Evolutionary conservation across 2,888 invertebrate genomes (phyloP), one percentile per base, ranked within the genome.

Genomic region (Neoitamus cyanurus): DNA sequence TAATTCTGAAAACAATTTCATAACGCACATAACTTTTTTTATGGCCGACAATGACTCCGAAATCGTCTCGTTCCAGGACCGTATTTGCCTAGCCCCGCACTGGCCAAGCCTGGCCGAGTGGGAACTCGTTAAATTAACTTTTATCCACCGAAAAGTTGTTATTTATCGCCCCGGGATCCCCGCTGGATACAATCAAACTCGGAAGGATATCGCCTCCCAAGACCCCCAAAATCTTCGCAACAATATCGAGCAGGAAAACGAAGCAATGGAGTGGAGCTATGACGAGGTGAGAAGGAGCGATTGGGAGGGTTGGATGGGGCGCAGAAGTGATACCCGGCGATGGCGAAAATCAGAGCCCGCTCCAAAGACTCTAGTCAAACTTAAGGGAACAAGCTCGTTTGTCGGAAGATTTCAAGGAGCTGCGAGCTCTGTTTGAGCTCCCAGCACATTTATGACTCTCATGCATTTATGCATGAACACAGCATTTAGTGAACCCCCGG

Each of bases 101-200:
- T 34, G 46, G 72, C 11, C 31, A 28, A 5, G 11, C 69, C 20
- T 13, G 11, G 70, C 28, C 13, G 31, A 82, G 84, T 85, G 85
- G 85, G 84, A 78, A 73, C 78, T 84, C 83, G 85, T 85, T 77
- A 85, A 85, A 85, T 85, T 85, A 85, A 83, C 85, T 85, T 85
- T 85, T 85, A 85, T 85, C 70, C 70, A 73, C 85, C 83, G 83
- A 83, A 84, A 85, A 85, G 85, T 83, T 85, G 85, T 85, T 85
- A 85, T 85, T 85, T 85, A 85, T 84, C 69, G 84, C 78, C 83
- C 46, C 20, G 13, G 20, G 68, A 36, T 77, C n/a, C 80, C 48
- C 80, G 25, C n/a, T 58, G 68, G 80, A 68, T 36, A 58, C 31
- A 48, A 80, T 80, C 80, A 80, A 80, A 34, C 34, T 30, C 4